These are phyloP conservation scores for Pseudachorutes palmiensis DNA, from an alignment of 1,140 invertebrate genomes.

Conservation along the genomic window DNA sequence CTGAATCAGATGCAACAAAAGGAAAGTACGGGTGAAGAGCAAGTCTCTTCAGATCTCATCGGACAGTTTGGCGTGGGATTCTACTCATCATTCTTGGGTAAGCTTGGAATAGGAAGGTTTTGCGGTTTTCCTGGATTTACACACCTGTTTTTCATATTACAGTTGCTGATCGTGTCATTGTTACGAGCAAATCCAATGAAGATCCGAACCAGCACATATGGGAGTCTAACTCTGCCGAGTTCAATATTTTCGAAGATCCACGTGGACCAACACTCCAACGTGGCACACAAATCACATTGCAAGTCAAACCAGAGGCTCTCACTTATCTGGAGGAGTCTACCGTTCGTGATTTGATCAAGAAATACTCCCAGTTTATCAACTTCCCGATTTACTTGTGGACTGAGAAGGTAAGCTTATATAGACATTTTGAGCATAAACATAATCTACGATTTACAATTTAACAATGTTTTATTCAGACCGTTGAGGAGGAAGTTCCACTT, in stretches of 20 bases:
- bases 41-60: constrained; percentile 76
- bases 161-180: constrained; percentile 77
- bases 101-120: constrained; percentile 29
- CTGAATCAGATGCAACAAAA: constrained; percentile 73
- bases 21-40: constrained; percentile 51
- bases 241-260: constrained; percentile 86
- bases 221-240: constrained; percentile 88
- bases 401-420: constrained; percentile 55
- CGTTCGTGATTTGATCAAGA: constrained; percentile 81
- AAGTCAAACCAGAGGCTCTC: constrained; percentile 92
- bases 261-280: constrained; percentile 80
- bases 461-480: constrained; percentile 48
- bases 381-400: constrained; percentile 97
- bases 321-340: constrained; percentile 92
- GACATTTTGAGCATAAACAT: constrained; percentile 14
- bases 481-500: constrained; percentile 72
- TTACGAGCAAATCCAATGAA: constrained; percentile 91
- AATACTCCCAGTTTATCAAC: constrained; percentile 99
- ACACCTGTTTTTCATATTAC: constrained; percentile 15
- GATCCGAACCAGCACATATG: constrained; percentile 91
- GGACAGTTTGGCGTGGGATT: constrained; percentile 97
- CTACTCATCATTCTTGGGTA: constrained; percentile 87
- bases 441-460: not conserved
- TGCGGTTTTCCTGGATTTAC: not conserved
- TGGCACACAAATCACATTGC: constrained; percentile 77